Conservation (phyloP, 2,113 vertebrate genomes). For the Caranx melampygus region DNA sequence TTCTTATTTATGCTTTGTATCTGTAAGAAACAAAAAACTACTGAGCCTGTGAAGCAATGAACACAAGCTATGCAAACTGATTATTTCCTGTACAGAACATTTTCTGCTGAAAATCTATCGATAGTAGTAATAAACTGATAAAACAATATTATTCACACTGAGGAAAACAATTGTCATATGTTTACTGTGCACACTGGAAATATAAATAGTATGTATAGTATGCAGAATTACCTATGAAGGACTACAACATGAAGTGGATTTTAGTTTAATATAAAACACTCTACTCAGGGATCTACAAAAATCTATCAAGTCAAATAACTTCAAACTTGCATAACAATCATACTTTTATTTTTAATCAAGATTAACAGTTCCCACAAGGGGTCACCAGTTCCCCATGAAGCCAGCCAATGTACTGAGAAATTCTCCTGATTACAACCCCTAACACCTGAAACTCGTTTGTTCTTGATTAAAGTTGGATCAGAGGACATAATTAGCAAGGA, state of each 20-base stretch:
- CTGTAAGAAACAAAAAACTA: not conserved
- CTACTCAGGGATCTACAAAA: no score
- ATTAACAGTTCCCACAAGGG: slow-evolving; percentile 61
- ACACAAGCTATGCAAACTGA: not conserved
- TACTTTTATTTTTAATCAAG: not conserved
- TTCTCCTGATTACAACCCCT: not conserved
- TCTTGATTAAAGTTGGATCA: slow-evolving; percentile 5
- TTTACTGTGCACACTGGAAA: not conserved
- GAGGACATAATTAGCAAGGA: not conserved
- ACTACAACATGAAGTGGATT: not conserved
- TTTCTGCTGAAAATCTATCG: not conserved
- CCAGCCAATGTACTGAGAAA: not conserved
- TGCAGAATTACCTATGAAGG: not conserved
- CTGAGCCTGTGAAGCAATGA: not conserved
- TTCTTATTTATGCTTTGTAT: not conserved
- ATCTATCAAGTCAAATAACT: not conserved
- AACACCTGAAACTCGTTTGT: not conserved
- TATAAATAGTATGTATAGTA: not conserved
- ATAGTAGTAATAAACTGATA: not conserved
- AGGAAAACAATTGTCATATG: not conserved
- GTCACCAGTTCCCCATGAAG: slow-evolving; percentile 53
- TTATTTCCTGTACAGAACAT: not conserved
- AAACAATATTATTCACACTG: no score
- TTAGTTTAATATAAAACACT: not conserved
- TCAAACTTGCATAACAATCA: not conserved